A percentile compares a stretch with the other conserved stretches of the same genome.
Evolutionary conservation across 2,888 invertebrate genomes (phyloP).

Genomic region (Habrosyne pyritoides): DNA sequence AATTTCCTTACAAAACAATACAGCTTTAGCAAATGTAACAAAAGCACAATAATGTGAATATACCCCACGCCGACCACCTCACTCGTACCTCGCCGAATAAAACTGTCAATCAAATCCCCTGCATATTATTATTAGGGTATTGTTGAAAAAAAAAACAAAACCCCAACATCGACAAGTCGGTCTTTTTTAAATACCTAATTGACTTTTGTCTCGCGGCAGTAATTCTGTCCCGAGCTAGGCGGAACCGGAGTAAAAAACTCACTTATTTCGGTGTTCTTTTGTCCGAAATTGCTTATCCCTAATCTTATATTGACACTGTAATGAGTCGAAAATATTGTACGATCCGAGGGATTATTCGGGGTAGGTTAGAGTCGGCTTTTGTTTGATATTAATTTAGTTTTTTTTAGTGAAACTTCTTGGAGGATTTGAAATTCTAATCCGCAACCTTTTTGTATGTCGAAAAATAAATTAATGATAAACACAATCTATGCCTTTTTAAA

Average conservation of each 20-base stretch:
- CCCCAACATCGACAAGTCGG: conserved; percentile 55
- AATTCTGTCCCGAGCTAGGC: conserved; percentile 62
- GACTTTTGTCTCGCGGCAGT: conserved; percentile 70
- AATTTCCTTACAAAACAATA: not conserved
- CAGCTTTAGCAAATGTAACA: conserved; percentile 18
- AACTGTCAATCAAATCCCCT: conserved; percentile 74
- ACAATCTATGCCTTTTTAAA: too few relatives aligned
- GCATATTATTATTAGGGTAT: conserved; percentile 73
- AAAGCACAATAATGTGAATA: conserved; percentile 19
- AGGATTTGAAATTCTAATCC: too few relatives aligned
- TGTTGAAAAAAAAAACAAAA: conserved; percentile 46
- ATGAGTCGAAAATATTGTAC: conserved; percentile 80
- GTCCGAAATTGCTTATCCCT: conserved; percentile 77
- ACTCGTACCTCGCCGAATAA: conserved; percentile 28
- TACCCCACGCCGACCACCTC: conserved; percentile 17
- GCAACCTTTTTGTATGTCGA: too few relatives aligned
- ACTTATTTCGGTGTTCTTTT: conserved; percentile 63
- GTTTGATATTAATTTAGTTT: not conserved
- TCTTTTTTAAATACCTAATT: conserved; percentile 45
- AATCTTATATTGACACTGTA: conserved; percentile 83
- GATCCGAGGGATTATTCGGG: conserved; percentile 41
- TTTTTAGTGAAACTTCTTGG: too few relatives aligned
- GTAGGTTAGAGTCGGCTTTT: conserved; percentile 43
- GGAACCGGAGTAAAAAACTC: conserved; percentile 60
- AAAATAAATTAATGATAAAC: too few relatives aligned